Percentiles rank a stretch among this genome's conserved stretches.
Evolutionary conservation across 53 echinoderm and acorn worm species (phyloP).

Genomic region (Patiria pectinifera): DNA sequence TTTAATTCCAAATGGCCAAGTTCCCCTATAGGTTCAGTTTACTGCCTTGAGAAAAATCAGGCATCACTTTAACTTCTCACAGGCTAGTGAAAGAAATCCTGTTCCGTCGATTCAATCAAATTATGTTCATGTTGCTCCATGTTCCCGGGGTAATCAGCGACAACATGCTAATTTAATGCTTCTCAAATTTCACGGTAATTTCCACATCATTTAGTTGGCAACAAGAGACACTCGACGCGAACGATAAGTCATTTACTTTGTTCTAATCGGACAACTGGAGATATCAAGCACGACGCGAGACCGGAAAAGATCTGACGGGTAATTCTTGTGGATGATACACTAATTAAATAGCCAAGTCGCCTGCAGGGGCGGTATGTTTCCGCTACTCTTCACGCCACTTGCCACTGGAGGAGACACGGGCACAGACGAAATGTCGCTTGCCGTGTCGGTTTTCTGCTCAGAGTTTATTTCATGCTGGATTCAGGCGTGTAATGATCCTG

Average conservation of each 20-base stretch:
- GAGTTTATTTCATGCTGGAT: background rate
- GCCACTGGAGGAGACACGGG: background rate
- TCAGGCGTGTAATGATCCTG: background rate
- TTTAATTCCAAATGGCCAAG: background rate
- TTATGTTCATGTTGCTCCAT: background rate
- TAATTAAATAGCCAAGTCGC: conserved; percentile 60
- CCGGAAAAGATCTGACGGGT: conserved; percentile 19
- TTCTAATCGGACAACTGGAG: conserved; percentile 14
- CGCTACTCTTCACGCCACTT: conserved; percentile 49
- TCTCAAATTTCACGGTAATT: conserved; percentile 5
- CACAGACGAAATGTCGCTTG: background rate
- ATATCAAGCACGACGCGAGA: conserved; percentile 28
- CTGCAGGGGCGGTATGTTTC: conserved; percentile 40
- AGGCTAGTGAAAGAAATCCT: background rate
- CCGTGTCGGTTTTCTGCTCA: background rate
- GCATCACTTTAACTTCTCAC: background rate
- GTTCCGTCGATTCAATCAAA: conserved; percentile 8
- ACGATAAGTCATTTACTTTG: background rate
- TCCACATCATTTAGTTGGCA: background rate
- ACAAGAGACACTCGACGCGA: background rate
- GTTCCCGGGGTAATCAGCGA: conserved; percentile 7
- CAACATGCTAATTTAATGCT: background rate
- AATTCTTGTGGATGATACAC: conserved; percentile 50
- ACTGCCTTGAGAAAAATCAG: background rate
- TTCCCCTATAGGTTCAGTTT: background rate